Base-by-base conservation (phyloP, 2,113 vertebrate species). In the Rhinolophus ferrumequinum region DNA sequence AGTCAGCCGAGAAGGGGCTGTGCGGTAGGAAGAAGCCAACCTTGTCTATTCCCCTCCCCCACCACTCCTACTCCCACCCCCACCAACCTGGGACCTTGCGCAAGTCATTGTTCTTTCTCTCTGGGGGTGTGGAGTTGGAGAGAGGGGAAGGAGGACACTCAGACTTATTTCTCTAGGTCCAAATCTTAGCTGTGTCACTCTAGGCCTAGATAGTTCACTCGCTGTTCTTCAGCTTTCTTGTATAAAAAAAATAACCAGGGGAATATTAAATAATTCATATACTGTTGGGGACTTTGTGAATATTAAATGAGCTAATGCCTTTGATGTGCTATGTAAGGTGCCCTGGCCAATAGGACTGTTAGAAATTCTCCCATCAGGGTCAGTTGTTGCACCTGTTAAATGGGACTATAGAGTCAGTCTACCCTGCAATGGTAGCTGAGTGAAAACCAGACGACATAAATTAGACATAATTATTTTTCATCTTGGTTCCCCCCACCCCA, bases 311-410 rank as follows among this genome's bases (percentile, higher is more conserved):
- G 24, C 38, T 21, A 33, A 80, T n/a, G 66, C 73, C 86, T 56
- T 66, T 80, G 50, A 3, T 2, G 24, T 21, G 60, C 69, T 44
- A 3, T 1, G 1, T 6, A 19, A 41, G 54, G 16, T 33, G 15
- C 14, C 14, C n/a, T 28, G 64, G 50, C 69, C 47, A 75, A 58
- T 1, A 12, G 62, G 81, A 26, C 38, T 12, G 28, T 10, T 50
- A 56, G 67, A 30, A 22, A 47, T 1, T 30, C 35, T 60, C 79
- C 13, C 28, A 1, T 5, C 6, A 6, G 87, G 52, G 41, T 15
- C 6, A 88, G 26, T 7, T 21, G 35, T 21, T 79, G 56, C 92
- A 93, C 90, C 97, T 96, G 96, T 70, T 44, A 33, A 82, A 10
- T 4, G 73, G 82, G 66, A 3, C 56, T 9, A 8, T 13, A 5